Evolutionary conservation across 1,140 invertebrate genomes (phyloP).

Genomic region (Drosophila bifasciata): DNA sequence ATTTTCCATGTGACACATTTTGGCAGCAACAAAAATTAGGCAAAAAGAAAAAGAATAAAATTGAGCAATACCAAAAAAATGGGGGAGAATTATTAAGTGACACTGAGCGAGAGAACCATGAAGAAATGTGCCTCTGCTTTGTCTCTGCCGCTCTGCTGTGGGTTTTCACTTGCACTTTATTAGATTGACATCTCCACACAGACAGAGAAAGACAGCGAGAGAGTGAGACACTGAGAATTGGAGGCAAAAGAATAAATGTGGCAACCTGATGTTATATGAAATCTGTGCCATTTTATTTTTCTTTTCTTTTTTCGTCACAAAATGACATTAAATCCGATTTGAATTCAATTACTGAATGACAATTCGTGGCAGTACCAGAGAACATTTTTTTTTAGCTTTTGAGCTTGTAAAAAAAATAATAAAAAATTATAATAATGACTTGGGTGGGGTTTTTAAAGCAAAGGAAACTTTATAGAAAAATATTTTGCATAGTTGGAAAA

Average conservation of each 20-base stretch:
- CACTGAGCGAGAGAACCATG: slow-evolving; percentile 42
- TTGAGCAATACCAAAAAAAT: slow-evolving; percentile 35
- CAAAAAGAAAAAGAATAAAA: slow-evolving; percentile 26
- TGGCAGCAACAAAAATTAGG: slow-evolving; percentile 44
- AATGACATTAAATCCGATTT: slow-evolving; percentile 64
- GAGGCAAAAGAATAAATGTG: slow-evolving; percentile 3
- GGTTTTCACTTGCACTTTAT: slow-evolving; percentile 62
- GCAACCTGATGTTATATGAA: slow-evolving; percentile 6
- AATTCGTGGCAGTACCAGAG: not conserved
- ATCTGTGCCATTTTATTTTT: slow-evolving; percentile 44
- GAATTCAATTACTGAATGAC: slow-evolving; percentile 58
- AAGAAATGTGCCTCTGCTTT: slow-evolving; percentile 9
- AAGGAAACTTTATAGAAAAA: no score
- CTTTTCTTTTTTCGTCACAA: not conserved
- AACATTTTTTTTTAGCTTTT: no score
- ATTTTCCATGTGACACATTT: slow-evolving; percentile 63
- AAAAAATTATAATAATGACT: no score
- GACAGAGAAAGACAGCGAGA: no score
- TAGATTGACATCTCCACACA: slow-evolving; percentile 51
- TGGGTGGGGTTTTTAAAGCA: no score
- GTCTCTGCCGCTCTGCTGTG: not conserved
- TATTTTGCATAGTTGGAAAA: no score
- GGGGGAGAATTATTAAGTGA: slow-evolving; percentile 72
- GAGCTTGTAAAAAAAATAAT: no score
- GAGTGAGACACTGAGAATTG: slow-evolving; percentile 11